A percentile compares a stretch with the other conserved stretches of the same genome.
These are phyloP conservation scores for Pygocentrus nattereri DNA, from an alignment of 2,797 vertebrate genomes.

Conservation along the genomic window DNA sequence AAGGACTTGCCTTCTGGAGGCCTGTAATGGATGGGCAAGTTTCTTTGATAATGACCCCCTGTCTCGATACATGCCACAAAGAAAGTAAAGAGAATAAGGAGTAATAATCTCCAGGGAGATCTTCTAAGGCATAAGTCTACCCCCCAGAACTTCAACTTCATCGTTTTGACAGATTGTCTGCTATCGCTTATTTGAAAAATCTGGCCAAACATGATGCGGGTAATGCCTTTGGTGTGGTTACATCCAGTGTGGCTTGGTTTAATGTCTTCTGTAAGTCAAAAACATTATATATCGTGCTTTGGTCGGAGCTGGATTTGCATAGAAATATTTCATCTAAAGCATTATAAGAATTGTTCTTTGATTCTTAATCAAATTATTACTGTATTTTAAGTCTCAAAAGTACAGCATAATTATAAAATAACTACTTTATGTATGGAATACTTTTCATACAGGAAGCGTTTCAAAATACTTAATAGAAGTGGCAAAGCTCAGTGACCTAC, in stretches of 20 bases:
- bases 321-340: conserved; percentile 1
- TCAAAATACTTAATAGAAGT: too few species aligned
- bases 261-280: conserved; percentile 38
- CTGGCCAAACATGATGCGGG: conserved; percentile 48
- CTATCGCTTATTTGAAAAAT: conserved; percentile 61
- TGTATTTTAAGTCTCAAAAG: too few species aligned
- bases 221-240: conserved; percentile 64
- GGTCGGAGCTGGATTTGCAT: conserved; percentile 50
- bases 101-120: conserved; percentile 37
- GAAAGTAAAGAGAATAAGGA: conserved; percentile 33
- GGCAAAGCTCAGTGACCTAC: too few species aligned
- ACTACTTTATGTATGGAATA: too few species aligned
- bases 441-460: too few species aligned
- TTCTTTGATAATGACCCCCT: conserved; percentile 47
- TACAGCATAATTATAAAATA: too few species aligned
- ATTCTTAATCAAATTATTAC: too few species aligned
- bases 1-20: conserved; percentile 47
- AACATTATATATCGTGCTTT: conserved; percentile 41
- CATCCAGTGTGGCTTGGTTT: conserved; percentile 36
- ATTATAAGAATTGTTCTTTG: too few species aligned
- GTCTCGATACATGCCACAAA: conserved; percentile 43
- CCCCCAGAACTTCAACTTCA: conserved; percentile 39
- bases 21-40: conserved; percentile 60
- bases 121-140: conserved; percentile 53
- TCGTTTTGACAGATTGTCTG: conserved; percentile 60